Evolutionary conservation across 2,888 invertebrate genomes (phyloP).

Genomic region (Sacculina carcini): DNA sequence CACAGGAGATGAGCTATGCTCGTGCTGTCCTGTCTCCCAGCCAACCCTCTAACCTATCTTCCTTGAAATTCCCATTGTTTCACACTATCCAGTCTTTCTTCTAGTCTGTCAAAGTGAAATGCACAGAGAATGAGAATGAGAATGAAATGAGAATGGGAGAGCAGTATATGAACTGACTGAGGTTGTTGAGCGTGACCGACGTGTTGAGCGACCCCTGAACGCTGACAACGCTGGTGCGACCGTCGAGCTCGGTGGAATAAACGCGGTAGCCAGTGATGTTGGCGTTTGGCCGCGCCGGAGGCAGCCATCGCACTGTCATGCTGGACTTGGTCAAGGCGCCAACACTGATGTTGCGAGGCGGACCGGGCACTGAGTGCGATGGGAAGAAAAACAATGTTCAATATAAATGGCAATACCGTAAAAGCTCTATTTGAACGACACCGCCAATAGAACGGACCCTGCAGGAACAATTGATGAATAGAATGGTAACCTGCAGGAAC

Average conservation of each 20-base stretch:
- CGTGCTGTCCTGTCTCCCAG: no score
- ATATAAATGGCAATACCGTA: no score
- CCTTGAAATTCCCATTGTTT: no score
- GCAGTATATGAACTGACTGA: slow-evolving; percentile 6
- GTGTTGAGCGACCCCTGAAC: slow-evolving; percentile 18
- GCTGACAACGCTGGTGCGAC: slow-evolving; percentile 36
- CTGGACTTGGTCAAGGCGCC: slow-evolving; percentile 45
- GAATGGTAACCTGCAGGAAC: no score
- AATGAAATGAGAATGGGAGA: not conserved
- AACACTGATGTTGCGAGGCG: slow-evolving; percentile 54
- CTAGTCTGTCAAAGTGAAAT: no score
- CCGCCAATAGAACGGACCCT: no score
- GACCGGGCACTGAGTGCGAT: slow-evolving; percentile 42
- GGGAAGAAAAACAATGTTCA: no score
- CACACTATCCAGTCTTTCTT: no score
- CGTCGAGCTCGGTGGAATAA: slow-evolving; percentile 38
- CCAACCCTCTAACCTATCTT: no score
- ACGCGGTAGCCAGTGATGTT: slow-evolving; percentile 39
- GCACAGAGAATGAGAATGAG: not conserved
- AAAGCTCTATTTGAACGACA: no score
- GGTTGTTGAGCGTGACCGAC: slow-evolving; percentile 9
- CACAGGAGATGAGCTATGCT: no score
- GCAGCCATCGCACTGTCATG: slow-evolving; percentile 51
- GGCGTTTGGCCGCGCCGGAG: slow-evolving; percentile 46
- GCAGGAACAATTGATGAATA: no score